Percentiles rank a stretch among this genome's conserved stretches.
Evolutionary conservation across 2,797 vertebrate genomes (phyloP).

Genomic region (Phataginus tetradactyla): DNA sequence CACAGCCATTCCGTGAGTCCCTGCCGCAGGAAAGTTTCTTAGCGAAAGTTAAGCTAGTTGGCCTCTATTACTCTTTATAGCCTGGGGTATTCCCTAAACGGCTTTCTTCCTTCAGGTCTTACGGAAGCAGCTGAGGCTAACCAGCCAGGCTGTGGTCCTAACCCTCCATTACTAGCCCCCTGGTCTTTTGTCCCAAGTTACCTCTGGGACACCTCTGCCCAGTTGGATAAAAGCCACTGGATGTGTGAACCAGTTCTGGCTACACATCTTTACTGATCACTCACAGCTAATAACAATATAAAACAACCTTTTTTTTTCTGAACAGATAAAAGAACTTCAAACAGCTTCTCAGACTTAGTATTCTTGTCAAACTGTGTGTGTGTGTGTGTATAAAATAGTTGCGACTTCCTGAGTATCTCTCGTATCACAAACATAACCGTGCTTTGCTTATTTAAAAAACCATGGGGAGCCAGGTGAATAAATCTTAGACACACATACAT

Average conservation of each 20-base stretch:
- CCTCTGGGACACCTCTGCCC: background rate
- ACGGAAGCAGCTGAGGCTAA: background rate
- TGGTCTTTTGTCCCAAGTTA: background rate
- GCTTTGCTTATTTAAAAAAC: background rate
- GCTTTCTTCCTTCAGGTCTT: background rate
- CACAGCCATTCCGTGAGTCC: too few relatives aligned
- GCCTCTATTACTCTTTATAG: too few relatives aligned
- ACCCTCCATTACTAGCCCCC: fast-evolving
- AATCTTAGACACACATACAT: background rate
- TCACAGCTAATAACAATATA: background rate
- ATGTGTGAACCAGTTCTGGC: fast-evolving
- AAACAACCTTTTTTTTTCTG: background rate
- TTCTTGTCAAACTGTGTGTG: background rate
- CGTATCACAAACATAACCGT: fast-evolving
- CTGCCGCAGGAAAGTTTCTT: fast-evolving
- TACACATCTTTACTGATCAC: background rate
- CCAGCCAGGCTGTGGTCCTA: too few relatives aligned
- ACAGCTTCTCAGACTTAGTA: background rate
- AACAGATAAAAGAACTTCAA: background rate
- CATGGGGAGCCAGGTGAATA: background rate
- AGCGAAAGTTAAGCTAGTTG: background rate
- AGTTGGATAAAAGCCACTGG: too few relatives aligned
- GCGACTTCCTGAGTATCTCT: background rate
- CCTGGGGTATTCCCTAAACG: background rate
- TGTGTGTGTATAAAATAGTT: background rate